Evolutionary conservation across 2,888 invertebrate genomes (phyloP).

Genomic region (Cheilosia vulpina): DNA sequence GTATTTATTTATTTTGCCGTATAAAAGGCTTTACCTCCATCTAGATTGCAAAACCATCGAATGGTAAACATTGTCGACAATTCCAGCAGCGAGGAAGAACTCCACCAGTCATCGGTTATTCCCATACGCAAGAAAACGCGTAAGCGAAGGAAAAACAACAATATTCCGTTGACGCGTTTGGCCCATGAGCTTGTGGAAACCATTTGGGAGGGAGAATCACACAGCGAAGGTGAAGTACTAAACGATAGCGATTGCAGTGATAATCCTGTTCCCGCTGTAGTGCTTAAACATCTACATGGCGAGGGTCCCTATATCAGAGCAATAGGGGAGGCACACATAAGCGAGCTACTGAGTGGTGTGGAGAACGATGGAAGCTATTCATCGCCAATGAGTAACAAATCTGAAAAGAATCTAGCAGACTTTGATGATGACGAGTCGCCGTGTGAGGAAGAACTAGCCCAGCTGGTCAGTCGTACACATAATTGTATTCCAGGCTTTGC

Average conservation of each 20-base stretch:
- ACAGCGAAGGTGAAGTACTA: constrained; percentile 83
- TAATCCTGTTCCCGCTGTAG: constrained; percentile 82
- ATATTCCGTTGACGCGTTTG: constrained; percentile 79
- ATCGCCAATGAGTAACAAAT: constrained; percentile 96
- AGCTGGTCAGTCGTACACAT: constrained; percentile 88
- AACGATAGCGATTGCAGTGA: constrained; percentile 83
- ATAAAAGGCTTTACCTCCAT: not conserved
- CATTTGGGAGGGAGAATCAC: constrained; percentile 86
- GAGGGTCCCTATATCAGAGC: constrained; percentile 85
- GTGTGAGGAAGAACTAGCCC: constrained; percentile 92
- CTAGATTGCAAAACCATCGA: constrained; percentile 80
- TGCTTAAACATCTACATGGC: constrained; percentile 83
- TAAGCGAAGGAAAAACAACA: constrained; percentile 82
- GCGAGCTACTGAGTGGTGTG: constrained; percentile 85
- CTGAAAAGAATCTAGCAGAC: constrained; percentile 97
- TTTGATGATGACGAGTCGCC: constrained; percentile 96
- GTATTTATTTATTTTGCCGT: constrained; percentile 10
- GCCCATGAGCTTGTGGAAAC: constrained; percentile 85
- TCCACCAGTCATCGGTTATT: constrained; percentile 80
- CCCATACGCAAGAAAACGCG: constrained; percentile 81
- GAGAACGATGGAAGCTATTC: constrained; percentile 95
- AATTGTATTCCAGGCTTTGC: constrained; percentile 78
- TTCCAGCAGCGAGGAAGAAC: constrained; percentile 81
- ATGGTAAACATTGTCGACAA: constrained; percentile 82
- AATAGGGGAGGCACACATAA: constrained; percentile 83